Evolutionary conservation across 1,140 invertebrate genomes (phyloP), one percentile per base, ranked within the genome.

Genomic region (Brachionus asplanchnoidis): DNA sequence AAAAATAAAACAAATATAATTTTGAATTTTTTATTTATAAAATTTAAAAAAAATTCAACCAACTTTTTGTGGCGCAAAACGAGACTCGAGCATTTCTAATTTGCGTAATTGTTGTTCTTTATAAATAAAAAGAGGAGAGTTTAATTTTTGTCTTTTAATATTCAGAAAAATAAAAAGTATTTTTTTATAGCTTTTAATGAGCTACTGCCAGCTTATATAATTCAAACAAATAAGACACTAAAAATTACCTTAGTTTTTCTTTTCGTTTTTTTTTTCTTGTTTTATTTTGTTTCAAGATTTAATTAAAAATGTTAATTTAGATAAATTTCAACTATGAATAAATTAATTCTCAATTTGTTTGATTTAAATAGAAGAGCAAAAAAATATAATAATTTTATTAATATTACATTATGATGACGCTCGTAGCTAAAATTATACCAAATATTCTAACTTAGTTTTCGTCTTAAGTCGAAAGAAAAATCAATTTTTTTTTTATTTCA

Each of bases 81-180:
- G 79, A 42, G 79, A 82, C 53, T 82, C 79, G 79, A 82, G 79
- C 53, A 82, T 65, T 68, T 82, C 79, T 65, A 82, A 26, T 68
- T 82, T 82, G 36, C 79, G 79, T 46, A 65, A 68, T 46, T 60
- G 50, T 68, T 82, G 79, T 68, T 82, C 79, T 82, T 68, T 28
- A 68, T 68, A 42, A 42, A 77, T 32, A 77, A n/a, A 50, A 50
- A 77, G 12, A 73, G n/a, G 36, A 40, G 68, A 73, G 36, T 40
- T 42, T 73, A 73, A 73, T 17, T 42, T 40, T 73, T 73, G 68
- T 73, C 68, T 73, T 73, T 20, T n/a, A 17, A 32, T 70, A 32
- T 70, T 70, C 14, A 32, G n/a, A 32, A 36, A 70, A 14, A 66
- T 8, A 8, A 23, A 9, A 20, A 14, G 7, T 11, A 14, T 17